Evolutionary conservation across 2,113 vertebrate species (phyloP).

Genomic region (Pterophyllum scalare): DNA sequence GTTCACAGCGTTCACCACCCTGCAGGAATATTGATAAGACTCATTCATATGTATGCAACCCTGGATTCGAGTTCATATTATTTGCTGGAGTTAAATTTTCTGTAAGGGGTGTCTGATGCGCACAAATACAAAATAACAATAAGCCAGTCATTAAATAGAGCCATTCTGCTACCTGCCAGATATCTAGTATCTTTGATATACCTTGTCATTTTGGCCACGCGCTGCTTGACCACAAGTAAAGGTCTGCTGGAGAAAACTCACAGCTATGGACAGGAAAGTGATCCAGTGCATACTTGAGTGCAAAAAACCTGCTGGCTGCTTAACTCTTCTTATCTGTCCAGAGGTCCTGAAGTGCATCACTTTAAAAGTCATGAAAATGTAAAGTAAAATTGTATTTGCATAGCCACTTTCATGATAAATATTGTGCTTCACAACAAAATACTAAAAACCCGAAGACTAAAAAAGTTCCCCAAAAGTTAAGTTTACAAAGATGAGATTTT

Average conservation of each 20-base stretch:
- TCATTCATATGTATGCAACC: too few relatives aligned
- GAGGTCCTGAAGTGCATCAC: background rate
- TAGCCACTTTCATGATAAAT: background rate
- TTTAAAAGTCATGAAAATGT: background rate
- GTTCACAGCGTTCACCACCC: background rate
- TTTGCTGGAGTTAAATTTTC: too few relatives aligned
- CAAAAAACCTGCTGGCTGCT: background rate
- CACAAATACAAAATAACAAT: background rate
- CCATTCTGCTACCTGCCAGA: background rate
- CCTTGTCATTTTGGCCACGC: background rate
- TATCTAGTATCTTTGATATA: background rate
- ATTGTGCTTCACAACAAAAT: background rate
- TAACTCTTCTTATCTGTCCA: background rate
- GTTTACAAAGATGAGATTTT: background rate
- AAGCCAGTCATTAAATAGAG: background rate
- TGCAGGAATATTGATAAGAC: background rate
- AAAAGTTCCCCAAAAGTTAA: background rate
- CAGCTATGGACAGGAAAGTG: background rate
- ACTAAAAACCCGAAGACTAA: background rate
- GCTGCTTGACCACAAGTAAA: background rate
- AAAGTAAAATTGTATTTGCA: background rate
- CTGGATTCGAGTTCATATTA: too few relatives aligned
- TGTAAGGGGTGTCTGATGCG: background rate
- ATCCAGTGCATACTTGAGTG: background rate
- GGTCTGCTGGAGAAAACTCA: background rate